Conservation (phyloP, 2,113 vertebrate species). For the Leptodactylus fuscus region DNA sequence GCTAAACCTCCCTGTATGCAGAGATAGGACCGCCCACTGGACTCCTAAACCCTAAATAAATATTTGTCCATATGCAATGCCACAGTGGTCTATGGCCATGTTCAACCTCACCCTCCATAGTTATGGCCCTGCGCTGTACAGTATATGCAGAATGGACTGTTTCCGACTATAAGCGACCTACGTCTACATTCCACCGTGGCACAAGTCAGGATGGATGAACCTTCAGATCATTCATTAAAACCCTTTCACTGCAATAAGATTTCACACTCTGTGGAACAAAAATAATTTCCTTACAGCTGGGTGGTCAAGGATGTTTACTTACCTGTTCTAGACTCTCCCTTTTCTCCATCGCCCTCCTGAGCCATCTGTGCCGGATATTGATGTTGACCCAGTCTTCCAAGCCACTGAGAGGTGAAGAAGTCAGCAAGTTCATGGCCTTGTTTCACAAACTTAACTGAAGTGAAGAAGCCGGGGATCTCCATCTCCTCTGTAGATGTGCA, state of each 20-base stretch:
- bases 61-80: too few species aligned
- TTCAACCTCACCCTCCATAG: too few species aligned
- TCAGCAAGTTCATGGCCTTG: constrained; percentile 67
- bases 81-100: too few species aligned
- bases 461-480: constrained; percentile 56
- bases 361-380: constrained; percentile 64
- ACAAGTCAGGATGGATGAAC: constrained; percentile 6
- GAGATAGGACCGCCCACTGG: too few species aligned
- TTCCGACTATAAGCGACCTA: neutral
- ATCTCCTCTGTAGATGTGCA: constrained; percentile 62
- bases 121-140: neutral
- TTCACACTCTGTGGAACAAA: constrained; percentile 52
- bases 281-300: constrained; percentile 47
- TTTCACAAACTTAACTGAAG: constrained; percentile 26
- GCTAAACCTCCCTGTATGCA: too few species aligned
- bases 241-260: constrained; percentile 22
- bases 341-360: constrained; percentile 43
- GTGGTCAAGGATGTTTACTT: constrained; percentile 13
- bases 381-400: constrained; percentile 65
- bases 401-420: constrained; percentile 59
- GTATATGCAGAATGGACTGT: neutral
- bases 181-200: neutral
- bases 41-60: too few species aligned
- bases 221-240: constrained; percentile 45
- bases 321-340: constrained; percentile 44